A percentile compares a stretch with the other conserved stretches of the same genome.
These are phyloP conservation scores for Lamprotornis superbus DNA, from an alignment of 2,113 vertebrate species.

Conservation along the genomic window DNA sequence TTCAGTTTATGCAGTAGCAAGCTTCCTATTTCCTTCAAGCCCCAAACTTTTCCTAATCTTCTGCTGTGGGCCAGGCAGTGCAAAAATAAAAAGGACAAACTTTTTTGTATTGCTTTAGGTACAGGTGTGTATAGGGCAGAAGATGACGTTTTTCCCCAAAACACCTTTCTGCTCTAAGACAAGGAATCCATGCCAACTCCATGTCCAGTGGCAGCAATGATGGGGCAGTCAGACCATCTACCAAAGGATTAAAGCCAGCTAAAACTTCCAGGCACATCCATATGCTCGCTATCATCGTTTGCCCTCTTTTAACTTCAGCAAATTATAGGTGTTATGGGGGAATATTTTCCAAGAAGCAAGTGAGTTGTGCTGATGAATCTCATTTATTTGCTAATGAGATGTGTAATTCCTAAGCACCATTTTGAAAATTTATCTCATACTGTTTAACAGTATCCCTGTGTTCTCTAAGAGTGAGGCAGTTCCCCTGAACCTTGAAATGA, in stretches of 20 bases:
- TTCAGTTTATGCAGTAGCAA: background rate
- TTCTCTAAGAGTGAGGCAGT: background rate
- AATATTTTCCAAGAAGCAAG: background rate
- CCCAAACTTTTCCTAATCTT: background rate
- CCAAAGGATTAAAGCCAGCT: background rate
- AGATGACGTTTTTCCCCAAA: background rate
- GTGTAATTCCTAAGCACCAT: conserved; percentile 7
- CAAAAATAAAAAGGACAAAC: background rate
- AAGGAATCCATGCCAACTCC: background rate
- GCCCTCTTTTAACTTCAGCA: background rate
- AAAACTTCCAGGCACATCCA: background rate
- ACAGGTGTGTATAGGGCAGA: background rate
- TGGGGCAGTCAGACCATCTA: background rate
- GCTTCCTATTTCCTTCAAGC: background rate
- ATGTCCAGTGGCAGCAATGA: background rate
- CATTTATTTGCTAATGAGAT: conserved; percentile 42
- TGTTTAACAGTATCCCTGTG: background rate
- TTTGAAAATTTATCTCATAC: conserved; percentile 17
- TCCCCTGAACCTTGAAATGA: conserved; percentile 12
- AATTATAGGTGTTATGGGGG: background rate
- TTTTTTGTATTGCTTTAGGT: background rate
- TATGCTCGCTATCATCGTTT: background rate
- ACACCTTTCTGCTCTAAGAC: background rate
- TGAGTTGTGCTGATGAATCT: background rate
- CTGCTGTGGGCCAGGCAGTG: background rate